Base-by-base conservation (phyloP, 2,888 invertebrate species). In the Eupithecia dodoneata region DNA sequence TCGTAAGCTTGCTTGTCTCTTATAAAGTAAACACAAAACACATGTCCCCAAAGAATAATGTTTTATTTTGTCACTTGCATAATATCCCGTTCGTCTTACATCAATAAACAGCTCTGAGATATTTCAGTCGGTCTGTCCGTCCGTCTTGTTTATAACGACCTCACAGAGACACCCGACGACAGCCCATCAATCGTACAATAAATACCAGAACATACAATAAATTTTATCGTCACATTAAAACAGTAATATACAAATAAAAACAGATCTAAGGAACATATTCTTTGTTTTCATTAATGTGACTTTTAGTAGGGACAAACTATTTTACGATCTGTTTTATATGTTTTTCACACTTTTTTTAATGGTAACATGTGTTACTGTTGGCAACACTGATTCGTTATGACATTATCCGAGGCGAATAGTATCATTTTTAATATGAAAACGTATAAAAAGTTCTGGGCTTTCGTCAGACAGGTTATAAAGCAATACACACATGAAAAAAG, bases 151-250 rank as follows among this genome's bases (percentile, higher is more conserved):
- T 89, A 91, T 30, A 90, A 92, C 91, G 88, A 89, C 87, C 89
- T 88, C 87, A 85, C 88, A 92, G 89, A 91, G 93, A 93, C 94
- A 94, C 63, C 63, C 90, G 92, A 93, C 92, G 92, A 94, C 92
- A 90, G 87, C 84, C 90, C 88, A 93, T 94, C 91, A 93, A 94
- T 94, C 94, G 93, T 90, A 89, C 89, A 91, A 93, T 93, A 94
- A 93, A 94, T 94, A 92, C 93, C 91, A 89, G 88, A 83, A 83
- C 85, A 84, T 67, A 81, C 82, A 86, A 85, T 85, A 85, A 73
- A 79, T 81, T 84, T 84, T 81, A 84, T 83, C 76, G 79, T 81
- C 79, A 79, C 83, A 81, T 80, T 83, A 86, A 83, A 84, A 81
- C 82, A 75, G 80, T 79, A 83, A 81, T 82, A 81, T 82, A 80